A percentile compares a stretch with the other conserved stretches of the same genome.
Evolutionary conservation across 1,140 invertebrate genomes (phyloP).

Genomic region (Saccostrea cuccullata): DNA sequence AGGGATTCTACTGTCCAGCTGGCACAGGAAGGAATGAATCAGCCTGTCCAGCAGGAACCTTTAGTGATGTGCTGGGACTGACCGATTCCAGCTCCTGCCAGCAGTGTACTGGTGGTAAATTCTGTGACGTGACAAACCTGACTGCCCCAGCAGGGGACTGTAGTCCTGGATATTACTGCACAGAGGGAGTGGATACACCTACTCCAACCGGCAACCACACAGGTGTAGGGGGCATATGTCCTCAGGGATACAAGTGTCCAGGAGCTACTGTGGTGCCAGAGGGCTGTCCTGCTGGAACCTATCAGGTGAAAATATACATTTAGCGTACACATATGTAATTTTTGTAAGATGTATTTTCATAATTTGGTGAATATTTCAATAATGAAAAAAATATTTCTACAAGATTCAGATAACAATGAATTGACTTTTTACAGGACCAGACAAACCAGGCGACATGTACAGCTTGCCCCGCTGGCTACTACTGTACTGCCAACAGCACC

Average conservation of each 20-base stretch:
- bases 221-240: slow-evolving; percentile 74
- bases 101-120: slow-evolving; percentile 72
- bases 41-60: slow-evolving; percentile 74
- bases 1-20: slow-evolving; percentile 72
- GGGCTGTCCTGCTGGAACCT: slow-evolving; percentile 71
- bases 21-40: slow-evolving; percentile 74
- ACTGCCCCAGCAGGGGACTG: slow-evolving; percentile 70
- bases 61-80: slow-evolving; percentile 71
- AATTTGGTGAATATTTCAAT: no score
- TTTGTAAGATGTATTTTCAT: no score
- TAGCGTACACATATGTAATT: no score
- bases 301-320: slow-evolving; percentile 71
- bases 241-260: slow-evolving; percentile 72
- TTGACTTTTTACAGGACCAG: slow-evolving; percentile 65
- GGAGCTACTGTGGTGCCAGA: slow-evolving; percentile 64
- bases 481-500: slow-evolving; percentile 72
- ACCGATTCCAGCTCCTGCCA: slow-evolving; percentile 64
- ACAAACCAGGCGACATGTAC: slow-evolving; percentile 67
- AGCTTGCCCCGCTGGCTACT: slow-evolving; percentile 73
- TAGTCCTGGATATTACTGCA: slow-evolving; percentile 72
- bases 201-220: slow-evolving; percentile 70
- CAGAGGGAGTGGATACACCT: slow-evolving; percentile 68
- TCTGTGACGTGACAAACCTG: slow-evolving; percentile 73
- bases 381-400: no score
- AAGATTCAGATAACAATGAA: no score